These are phyloP conservation scores for Mamestra brassicae DNA, from an alignment of 2,888 invertebrate genomes.

Conservation along the genomic window DNA sequence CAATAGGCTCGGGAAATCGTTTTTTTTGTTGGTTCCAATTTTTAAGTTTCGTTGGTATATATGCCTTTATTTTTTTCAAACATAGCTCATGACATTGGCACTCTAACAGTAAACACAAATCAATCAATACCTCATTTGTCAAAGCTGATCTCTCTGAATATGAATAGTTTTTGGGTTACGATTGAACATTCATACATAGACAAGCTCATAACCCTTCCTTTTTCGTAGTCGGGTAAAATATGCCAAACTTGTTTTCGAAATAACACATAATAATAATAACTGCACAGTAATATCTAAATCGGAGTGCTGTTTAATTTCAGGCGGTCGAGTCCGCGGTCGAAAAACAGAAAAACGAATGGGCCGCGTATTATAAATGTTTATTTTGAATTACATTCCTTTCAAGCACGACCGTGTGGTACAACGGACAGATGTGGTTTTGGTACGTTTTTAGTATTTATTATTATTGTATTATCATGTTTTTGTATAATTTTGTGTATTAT, in stretches of 20 bases:
- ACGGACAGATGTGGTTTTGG: constrained; percentile 43
- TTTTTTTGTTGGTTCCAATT: too few species aligned
- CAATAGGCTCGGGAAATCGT: too few species aligned
- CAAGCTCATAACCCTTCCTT: not conserved
- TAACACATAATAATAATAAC: constrained; percentile 9
- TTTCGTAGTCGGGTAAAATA: not conserved
- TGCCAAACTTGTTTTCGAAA: not conserved
- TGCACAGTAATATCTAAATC: constrained; percentile 47
- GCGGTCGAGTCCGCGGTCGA: constrained; percentile 46
- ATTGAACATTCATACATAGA: not conserved
- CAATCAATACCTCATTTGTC: not conserved
- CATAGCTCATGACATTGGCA: not conserved
- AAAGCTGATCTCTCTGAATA: not conserved
- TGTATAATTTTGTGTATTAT: too few species aligned
- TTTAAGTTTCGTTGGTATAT: too few species aligned
- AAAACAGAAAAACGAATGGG: constrained; percentile 59
- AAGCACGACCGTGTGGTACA: constrained; percentile 54
- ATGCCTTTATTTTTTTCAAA: not conserved
- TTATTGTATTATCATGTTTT: not conserved
- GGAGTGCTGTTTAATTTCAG: constrained; percentile 50
- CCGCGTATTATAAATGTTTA: constrained; percentile 67
- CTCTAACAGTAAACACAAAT: not conserved
- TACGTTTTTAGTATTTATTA: constrained; percentile 34
- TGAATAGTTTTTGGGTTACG: not conserved
- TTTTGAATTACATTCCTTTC: constrained; percentile 69